phyloP scores from a whole-genome alignment of 2,888 invertebrate species.

The Agapostemon virescens region DNA sequence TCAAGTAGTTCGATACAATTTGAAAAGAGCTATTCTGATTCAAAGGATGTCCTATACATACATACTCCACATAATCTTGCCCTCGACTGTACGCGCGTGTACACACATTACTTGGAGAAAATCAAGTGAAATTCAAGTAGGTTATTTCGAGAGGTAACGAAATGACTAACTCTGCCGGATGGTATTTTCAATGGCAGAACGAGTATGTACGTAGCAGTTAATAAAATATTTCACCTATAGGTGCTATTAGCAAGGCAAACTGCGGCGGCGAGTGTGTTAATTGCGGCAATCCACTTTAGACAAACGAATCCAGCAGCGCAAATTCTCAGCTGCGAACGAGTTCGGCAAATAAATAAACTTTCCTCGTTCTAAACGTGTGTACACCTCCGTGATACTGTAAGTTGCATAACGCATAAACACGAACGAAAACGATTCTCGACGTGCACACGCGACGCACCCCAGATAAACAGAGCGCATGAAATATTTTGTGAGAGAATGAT shows the following conservation, averaged over 20 bases:
- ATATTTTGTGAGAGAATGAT: not conserved
- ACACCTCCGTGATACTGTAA: not conserved
- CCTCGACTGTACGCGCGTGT: too few relatives aligned
- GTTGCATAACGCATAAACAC: constrained; percentile 1
- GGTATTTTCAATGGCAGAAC: not conserved
- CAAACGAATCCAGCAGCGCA: not conserved
- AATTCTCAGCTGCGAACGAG: constrained; percentile 1
- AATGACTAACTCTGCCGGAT: not conserved
- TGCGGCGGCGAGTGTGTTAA: not conserved
- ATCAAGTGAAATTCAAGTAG: too few relatives aligned
- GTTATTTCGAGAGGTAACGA: not conserved
- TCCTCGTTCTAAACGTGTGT: not conserved
- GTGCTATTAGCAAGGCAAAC: not conserved
- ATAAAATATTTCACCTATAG: not conserved
- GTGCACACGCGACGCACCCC: not conserved
- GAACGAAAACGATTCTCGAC: not conserved
- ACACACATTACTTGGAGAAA: too few relatives aligned
- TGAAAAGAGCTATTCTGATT: too few relatives aligned
- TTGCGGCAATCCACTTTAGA: constrained; percentile 10
- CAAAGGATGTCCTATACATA: too few relatives aligned
- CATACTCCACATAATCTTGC: too few relatives aligned
- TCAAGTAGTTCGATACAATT: too few relatives aligned
- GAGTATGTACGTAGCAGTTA: not conserved
- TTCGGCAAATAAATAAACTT: constrained; percentile 6
- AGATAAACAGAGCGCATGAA: not conserved